Conservation (phyloP, 1,140 invertebrate species). For the Hesperophylax magnus region DNA sequence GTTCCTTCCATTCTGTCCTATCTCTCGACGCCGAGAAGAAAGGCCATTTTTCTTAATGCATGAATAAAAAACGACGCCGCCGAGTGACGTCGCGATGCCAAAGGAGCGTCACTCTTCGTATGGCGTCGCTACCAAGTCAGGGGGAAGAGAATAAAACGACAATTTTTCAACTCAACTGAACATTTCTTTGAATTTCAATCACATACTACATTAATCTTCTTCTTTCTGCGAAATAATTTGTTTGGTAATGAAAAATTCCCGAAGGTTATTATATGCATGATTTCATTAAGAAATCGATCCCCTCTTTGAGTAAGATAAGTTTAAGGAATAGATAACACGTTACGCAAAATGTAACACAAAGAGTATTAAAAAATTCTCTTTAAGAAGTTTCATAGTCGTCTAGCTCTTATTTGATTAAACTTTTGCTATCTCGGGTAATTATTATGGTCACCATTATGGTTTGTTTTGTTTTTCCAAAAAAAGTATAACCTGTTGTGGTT, state of each 20-base stretch:
- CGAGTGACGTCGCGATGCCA: constrained; percentile 19
- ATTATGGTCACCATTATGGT: too few species aligned
- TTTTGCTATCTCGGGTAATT: too few species aligned
- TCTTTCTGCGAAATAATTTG: neutral
- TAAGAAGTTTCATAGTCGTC: too few species aligned
- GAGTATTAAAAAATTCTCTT: too few species aligned
- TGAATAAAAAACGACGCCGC: constrained; percentile 34
- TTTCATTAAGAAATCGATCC: too few species aligned
- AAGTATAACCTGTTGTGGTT: too few species aligned
- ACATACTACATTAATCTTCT: constrained; percentile 4
- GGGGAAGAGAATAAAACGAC: constrained; percentile 28
- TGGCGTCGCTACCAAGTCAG: constrained; percentile 25
- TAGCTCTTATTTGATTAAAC: too few species aligned
- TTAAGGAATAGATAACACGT: too few species aligned
- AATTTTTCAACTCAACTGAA: constrained; percentile 26
- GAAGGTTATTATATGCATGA: too few species aligned
- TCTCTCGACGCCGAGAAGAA: constrained; percentile 11
- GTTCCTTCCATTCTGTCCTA: neutral
- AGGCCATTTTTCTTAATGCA: constrained; percentile 35
- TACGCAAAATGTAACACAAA: too few species aligned
- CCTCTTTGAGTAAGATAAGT: too few species aligned
- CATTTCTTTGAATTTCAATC: constrained; percentile 19
- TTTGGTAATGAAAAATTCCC: neutral
- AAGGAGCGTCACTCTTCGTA: constrained; percentile 20
- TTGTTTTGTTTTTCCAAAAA: too few species aligned